phyloP scores from a whole-genome alignment of 2,113 vertebrate genomes.

The Festucalex cinctus region DNA sequence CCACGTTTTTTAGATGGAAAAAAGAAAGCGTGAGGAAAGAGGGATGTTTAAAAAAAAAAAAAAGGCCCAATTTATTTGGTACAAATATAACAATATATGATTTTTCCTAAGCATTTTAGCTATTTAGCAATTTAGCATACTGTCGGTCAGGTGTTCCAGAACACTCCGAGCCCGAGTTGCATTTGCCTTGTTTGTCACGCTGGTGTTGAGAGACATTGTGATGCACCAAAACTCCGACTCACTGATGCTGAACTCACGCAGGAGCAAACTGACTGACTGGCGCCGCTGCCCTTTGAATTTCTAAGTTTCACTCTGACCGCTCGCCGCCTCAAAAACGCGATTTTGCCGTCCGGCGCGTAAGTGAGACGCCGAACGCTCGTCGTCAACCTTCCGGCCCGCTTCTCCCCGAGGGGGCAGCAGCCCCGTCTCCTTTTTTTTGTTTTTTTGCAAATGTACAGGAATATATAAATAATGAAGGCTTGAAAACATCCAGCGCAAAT shows the following conservation, averaged over 20 bases:
- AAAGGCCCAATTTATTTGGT: no score
- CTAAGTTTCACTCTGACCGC: constrained; percentile 44
- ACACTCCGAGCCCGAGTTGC: constrained; percentile 6
- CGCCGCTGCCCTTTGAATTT: constrained; percentile 45
- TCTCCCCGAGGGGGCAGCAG: constrained; percentile 47
- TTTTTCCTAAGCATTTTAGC: no score
- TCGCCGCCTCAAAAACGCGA: constrained; percentile 43
- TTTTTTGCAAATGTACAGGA: constrained; percentile 60
- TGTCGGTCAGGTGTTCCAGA: constrained; percentile 2
- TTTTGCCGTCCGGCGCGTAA: constrained; percentile 42
- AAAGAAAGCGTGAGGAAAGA: no score
- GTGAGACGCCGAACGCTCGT: constrained; percentile 49
- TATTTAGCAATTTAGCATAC: not conserved
- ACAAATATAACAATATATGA: no score
- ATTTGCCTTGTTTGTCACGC: constrained; percentile 32
- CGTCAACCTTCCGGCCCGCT: not conserved
- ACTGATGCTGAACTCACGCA: constrained; percentile 67
- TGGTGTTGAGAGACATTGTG: constrained; percentile 42
- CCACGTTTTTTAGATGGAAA: no score
- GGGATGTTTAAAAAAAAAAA: no score
- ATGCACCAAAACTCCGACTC: constrained; percentile 53
- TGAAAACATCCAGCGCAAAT: constrained; percentile 69
- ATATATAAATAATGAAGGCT: constrained; percentile 72
- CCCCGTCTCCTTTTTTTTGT: constrained; percentile 38
- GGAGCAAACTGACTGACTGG: constrained; percentile 56